Evolutionary conservation across 1,140 invertebrate species (phyloP), one percentile per base, ranked within the genome.

Genomic region (Muscidifurax raptorellus): DNA sequence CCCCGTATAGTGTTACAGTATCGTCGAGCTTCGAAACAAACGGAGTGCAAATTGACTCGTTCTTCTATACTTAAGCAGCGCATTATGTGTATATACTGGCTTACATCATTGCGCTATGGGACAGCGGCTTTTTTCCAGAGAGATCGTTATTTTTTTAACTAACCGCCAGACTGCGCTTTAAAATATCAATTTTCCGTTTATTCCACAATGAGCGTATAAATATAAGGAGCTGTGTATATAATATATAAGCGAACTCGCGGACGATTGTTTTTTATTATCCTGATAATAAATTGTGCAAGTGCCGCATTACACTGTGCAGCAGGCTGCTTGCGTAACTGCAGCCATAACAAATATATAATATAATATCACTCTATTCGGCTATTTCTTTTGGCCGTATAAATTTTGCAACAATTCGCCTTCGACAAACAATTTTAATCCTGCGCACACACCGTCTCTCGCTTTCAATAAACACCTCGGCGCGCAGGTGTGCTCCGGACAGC

Each of bases 201-300:
- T 18, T n/a, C 22, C 52, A n/a, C 52, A 7, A 59, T 59, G n/a
- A 59, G n/a, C n/a, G 22, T 59, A 59, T n/a, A 59, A 7, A 47
- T 13, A 59, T 22, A 59, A n/a, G 18, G 18, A 22, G 22, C n/a
- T 59, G 52, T 4, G 52, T 18, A 59, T 22, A 59, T 22, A 22
- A 59, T 22, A 59, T 22, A 22, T 4, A 7, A 0, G 22, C 52
- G 9, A 36, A 36, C 32, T 40, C 52, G 22, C 6, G 4, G 22
- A 59, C 6, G 18, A 7, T 0, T 59, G 7, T 69, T 40, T 74
- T 40, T 74, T 74, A 74, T 74, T n/a, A 74, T 36, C 71, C 30
- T 1, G 32, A 74, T 74, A 74, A 74, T 74, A 74, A 74, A 74
- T 74, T 25, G 28, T 36, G 71, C 28, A 74, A 74, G 32, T 40